Evolutionary conservation across 2,797 vertebrate species (phyloP).

Genomic region (Echiichthys vipera): DNA sequence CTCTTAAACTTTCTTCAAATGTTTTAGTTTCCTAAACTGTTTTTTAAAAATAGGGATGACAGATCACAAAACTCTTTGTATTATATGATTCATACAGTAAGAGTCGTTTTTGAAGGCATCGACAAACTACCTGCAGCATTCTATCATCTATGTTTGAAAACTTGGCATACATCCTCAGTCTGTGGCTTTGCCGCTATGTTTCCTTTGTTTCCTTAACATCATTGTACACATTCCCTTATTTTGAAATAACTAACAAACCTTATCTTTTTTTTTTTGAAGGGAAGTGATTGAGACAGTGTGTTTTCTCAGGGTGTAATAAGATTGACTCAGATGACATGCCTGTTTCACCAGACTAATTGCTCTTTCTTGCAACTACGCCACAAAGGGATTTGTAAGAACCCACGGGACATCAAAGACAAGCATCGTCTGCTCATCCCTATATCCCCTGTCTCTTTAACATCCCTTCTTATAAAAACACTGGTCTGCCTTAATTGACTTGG

Average conservation of each 20-base stretch:
- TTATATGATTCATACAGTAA: neutral
- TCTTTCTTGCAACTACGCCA: constrained; percentile 35
- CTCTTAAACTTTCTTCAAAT: neutral
- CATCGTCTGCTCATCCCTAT: constrained; percentile 51
- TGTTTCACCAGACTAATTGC: constrained; percentile 69
- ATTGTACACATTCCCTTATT: neutral
- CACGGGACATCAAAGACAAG: constrained; percentile 66
- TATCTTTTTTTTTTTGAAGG: constrained; percentile 29
- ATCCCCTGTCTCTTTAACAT: constrained; percentile 60
- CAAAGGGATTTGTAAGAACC: constrained; percentile 60
- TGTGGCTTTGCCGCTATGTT: neutral
- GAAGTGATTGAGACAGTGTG: constrained; percentile 58
- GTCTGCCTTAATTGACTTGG: constrained; percentile 75
- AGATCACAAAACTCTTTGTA: neutral
- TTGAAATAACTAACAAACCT: constrained; percentile 17
- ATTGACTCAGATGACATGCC: constrained; percentile 64
- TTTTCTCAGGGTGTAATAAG: constrained; percentile 61
- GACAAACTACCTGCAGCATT: neutral
- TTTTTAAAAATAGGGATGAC: neutral
- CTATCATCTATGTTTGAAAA: neutral
- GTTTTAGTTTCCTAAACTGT: neutral
- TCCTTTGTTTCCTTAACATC: neutral
- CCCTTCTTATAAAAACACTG: constrained; percentile 60
- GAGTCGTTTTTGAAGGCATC: neutral
- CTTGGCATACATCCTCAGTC: neutral